Evolutionary conservation across 2,113 vertebrate genomes (phyloP).

Genomic region (Gopherus flavomarginatus): DNA sequence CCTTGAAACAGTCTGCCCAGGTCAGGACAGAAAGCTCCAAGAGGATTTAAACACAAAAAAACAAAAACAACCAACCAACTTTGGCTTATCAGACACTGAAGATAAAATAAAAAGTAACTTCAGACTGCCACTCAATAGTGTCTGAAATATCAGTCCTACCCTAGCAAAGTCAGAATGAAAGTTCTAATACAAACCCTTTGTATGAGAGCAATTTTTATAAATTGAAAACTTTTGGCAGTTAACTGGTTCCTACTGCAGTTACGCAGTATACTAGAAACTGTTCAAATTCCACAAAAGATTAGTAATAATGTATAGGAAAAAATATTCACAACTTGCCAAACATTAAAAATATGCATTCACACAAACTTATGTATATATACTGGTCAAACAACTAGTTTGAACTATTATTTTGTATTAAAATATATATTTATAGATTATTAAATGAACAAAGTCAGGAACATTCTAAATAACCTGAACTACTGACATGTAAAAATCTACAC

Average conservation of each 20-base stretch:
- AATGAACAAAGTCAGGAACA: slow-evolving; percentile 25
- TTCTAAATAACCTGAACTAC: neutral
- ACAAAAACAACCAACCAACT: neutral
- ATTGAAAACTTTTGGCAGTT: slow-evolving; percentile 47
- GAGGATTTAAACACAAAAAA: neutral
- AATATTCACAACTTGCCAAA: slow-evolving; percentile 47
- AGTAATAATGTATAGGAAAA: slow-evolving; percentile 37
- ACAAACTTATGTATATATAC: slow-evolving; percentile 26
- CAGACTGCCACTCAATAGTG: neutral
- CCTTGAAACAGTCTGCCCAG: neutral
- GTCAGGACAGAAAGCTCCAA: neutral
- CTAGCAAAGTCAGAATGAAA: slow-evolving; percentile 25
- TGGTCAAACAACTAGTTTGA: neutral
- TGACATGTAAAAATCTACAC: neutral
- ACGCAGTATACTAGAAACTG: slow-evolving; percentile 27
- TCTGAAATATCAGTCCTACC: neutral
- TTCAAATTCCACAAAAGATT: slow-evolving; percentile 44
- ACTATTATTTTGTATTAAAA: neutral
- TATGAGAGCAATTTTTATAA: slow-evolving; percentile 30
- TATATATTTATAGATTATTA: slow-evolving; percentile 26
- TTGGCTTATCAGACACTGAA: neutral
- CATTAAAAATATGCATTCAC: slow-evolving; percentile 53
- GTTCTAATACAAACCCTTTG: neutral
- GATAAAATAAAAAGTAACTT: neutral
- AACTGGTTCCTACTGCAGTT: slow-evolving; percentile 37